Conservation (phyloP, 1,140 invertebrate species). For the Apis mellifera region Amel_HAv3.1 CM009935.2:5333001-5333500, state of each 20-base stretch:
- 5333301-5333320: not conserved
- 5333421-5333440: not conserved
- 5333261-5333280: not conserved
- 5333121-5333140: not conserved
- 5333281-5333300: not conserved
- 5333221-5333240: not conserved
- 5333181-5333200: not conserved
- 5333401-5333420: not conserved
- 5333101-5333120: not conserved
- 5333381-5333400: not conserved
- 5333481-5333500: too few relatives aligned
- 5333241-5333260: not conserved
- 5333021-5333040: not conserved
- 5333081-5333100: not conserved
- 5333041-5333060: not conserved
- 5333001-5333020: too few relatives aligned
- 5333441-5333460: not conserved
- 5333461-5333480: not conserved
- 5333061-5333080: not conserved
- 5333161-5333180: not conserved
- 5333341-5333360: not conserved
- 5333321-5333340: not conserved
- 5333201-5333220: not conserved
- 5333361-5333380: not conserved
- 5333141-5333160: not conserved